Base-by-base conservation (phyloP, 2,797 vertebrate genomes). In the Falco peregrinus region DNA sequence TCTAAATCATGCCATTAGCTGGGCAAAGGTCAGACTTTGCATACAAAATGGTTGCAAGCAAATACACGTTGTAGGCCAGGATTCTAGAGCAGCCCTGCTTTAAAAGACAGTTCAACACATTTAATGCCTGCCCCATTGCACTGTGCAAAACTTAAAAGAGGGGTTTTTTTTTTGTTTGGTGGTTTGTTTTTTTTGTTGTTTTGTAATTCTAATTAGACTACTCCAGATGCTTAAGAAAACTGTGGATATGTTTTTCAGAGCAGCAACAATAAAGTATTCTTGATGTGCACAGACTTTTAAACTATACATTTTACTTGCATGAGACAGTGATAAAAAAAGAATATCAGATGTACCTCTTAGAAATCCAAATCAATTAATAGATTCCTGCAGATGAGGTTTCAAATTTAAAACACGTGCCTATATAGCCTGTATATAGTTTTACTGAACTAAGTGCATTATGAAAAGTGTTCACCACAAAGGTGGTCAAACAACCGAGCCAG, bases 1-100 rank as follows among this genome's bases (percentile, higher is more conserved):
- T 86, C 67, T 53, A 56, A 70, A 64, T 39, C 1, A 33, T 29
- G 57, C 65, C 84, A 77, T 64, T 50, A 83, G 75, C 57, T 78
- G 88, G 78, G 81, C 88, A 94, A 91, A 93, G 81, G 82, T 94
- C 90, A 83, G 45, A 9, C 61, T 70, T 47, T 28, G 79, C 41
- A 87, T 53, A 81, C 57, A 75, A 65, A 81, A 92, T 16, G 8
- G 37, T 71, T 93, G 73, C 1, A 3, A 93, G 78, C 45, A 94
- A 89, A 71, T 8, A 74, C 3, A 26, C 28, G 9, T 41, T 50
- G 84, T 28, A 77, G 31, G 54, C 39, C 67, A 71, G 35, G 47
- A 57, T 28, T 75, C 75, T 11, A 50, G 37, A 64, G 60, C 76
- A 86, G 83, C 51, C 43, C 29, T 76, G 71, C 31, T 76, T 80